A percentile compares a stretch with the other conserved stretches of the same genome.
Conservation (phyloP, 2,888 invertebrate species). For the Ormyrus thymus region DNA sequence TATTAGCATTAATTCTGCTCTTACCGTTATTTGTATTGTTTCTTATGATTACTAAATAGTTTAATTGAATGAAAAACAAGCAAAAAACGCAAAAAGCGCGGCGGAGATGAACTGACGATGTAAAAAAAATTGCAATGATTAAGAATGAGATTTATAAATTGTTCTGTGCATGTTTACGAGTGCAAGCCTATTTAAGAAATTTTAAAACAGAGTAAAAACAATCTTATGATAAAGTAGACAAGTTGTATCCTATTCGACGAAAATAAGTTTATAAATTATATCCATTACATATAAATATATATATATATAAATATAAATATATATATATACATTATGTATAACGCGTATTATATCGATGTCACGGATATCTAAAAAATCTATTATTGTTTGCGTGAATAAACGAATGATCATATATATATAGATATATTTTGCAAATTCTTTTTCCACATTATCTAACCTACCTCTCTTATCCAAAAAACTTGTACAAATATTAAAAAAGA, state of each 20-base stretch:
- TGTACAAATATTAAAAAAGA: no score
- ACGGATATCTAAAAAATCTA: constrained; percentile 65
- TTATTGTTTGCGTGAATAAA: constrained; percentile 71
- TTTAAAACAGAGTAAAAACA: constrained; percentile 16
- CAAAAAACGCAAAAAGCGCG: neutral
- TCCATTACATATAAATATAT: constrained; percentile 17
- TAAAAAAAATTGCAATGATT: constrained; percentile 19
- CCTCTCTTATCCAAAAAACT: no score
- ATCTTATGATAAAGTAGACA: constrained; percentile 34
- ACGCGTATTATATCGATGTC: constrained; percentile 58
- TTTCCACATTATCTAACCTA: no score
- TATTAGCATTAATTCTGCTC: constrained; percentile 1
- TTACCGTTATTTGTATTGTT: constrained; percentile 5
- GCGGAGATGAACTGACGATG: neutral
- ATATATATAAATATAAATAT: neutral
- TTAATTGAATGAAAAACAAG: neutral
- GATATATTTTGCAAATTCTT: neutral
- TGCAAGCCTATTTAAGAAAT: constrained; percentile 19
- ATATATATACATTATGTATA: constrained; percentile 56
- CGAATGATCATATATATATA: constrained; percentile 62
- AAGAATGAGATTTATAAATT: constrained; percentile 15
- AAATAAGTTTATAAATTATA: constrained; percentile 53
- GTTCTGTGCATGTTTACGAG: constrained; percentile 23
- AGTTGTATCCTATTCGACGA: constrained; percentile 53
- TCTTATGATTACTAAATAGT: constrained; percentile 9